A percentile compares a stretch with the other conserved stretches of the same genome.
Evolutionary conservation across 2,888 invertebrate genomes (phyloP).

Genomic region (Gari tellinella): DNA sequence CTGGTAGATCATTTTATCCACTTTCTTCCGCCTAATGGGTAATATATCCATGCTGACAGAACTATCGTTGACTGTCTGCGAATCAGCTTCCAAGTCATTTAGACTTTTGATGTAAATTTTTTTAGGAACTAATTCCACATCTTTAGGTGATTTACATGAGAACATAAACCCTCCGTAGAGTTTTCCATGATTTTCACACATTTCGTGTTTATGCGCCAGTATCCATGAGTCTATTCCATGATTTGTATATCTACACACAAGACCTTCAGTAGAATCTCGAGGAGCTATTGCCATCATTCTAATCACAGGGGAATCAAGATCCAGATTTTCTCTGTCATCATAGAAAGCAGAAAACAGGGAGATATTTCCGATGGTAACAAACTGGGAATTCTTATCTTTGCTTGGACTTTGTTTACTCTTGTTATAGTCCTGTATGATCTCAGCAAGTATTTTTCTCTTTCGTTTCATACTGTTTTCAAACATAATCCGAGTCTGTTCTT

Average conservation of each 20-base stretch:
- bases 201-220: slow-evolving; percentile 70
- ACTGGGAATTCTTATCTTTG: neutral
- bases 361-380: slow-evolving; percentile 54
- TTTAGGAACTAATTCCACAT: slow-evolving; percentile 35
- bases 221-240: slow-evolving; percentile 44
- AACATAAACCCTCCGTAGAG: slow-evolving; percentile 81
- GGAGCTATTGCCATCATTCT: slow-evolving; percentile 67
- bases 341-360: slow-evolving; percentile 73
- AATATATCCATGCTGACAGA: slow-evolving; percentile 27
- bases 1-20: slow-evolving; percentile 5
- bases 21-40: slow-evolving; percentile 12
- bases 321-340: slow-evolving; percentile 63
- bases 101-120: slow-evolving; percentile 46
- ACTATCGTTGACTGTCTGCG: slow-evolving; percentile 12
- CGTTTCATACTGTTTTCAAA: slow-evolving; percentile 21
- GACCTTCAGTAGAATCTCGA: slow-evolving; percentile 45
- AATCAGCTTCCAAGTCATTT: slow-evolving; percentile 7
- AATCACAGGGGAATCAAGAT: slow-evolving; percentile 39
- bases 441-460: slow-evolving; percentile 42
- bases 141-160: slow-evolving; percentile 74
- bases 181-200: slow-evolving; percentile 83
- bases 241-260: slow-evolving; percentile 65
- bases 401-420: slow-evolving; percentile 11
- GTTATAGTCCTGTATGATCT: slow-evolving; percentile 30
- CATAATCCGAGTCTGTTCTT: slow-evolving; percentile 1